These are phyloP conservation scores for Hemithea aestivaria DNA, from an alignment of 2,888 invertebrate genomes.

Conservation along the genomic window DNA sequence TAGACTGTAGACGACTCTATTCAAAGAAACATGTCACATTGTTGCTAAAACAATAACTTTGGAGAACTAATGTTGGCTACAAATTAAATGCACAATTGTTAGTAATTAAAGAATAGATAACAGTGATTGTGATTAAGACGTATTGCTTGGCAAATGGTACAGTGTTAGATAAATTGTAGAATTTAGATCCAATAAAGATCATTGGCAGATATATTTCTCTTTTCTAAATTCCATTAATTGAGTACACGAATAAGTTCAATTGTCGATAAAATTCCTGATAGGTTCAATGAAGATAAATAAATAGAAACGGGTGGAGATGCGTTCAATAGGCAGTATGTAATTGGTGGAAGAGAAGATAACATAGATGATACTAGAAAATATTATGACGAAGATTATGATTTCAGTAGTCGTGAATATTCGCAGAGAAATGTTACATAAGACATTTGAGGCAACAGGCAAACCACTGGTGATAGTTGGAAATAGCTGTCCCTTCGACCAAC, in stretches of 20 bases:
- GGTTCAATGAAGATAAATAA: too few relatives aligned
- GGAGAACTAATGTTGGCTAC: too few relatives aligned
- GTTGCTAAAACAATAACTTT: neutral
- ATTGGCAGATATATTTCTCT: slow-evolving; percentile 8
- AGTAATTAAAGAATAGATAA: slow-evolving; percentile 3
- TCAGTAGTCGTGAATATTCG: neutral
- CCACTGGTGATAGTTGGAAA: slow-evolving; percentile 40
- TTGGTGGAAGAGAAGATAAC: too few relatives aligned
- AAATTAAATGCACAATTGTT: slow-evolving; percentile 1
- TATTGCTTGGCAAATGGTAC: slow-evolving; percentile 12
- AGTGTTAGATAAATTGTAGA: slow-evolving; percentile 9
- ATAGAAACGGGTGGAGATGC: too few relatives aligned
- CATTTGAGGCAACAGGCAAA: slow-evolving; percentile 12
- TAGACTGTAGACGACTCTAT: too few relatives aligned
- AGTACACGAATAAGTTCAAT: slow-evolving; percentile 4
- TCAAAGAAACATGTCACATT: neutral
- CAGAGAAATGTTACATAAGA: slow-evolving; percentile 8
- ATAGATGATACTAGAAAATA: too few relatives aligned
- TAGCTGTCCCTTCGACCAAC: slow-evolving; percentile 47
- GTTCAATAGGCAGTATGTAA: too few relatives aligned
- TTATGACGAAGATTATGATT: neutral
- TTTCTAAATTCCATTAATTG: slow-evolving; percentile 7
- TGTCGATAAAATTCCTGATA: too few relatives aligned
- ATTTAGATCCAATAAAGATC: slow-evolving; percentile 14
- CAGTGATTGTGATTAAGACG: slow-evolving; percentile 9